phyloP scores from a whole-genome alignment of 2,113 vertebrate species.

The Pollachius pollachius region DNA sequence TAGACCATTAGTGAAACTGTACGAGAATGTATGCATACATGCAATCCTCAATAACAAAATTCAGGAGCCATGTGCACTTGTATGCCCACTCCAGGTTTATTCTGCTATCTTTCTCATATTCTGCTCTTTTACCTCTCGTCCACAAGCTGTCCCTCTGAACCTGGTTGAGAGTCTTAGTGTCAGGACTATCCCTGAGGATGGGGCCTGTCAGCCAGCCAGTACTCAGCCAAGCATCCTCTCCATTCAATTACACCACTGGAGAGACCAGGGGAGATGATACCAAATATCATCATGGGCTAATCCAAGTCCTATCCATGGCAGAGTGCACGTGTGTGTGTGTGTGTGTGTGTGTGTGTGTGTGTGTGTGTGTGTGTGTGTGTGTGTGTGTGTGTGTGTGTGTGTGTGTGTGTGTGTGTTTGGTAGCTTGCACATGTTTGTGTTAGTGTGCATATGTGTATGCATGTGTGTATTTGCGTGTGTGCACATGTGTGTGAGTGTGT shows the following conservation, averaged over 20 bases:
- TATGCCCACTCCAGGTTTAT: conserved; percentile 48
- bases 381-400: conserved; percentile 10
- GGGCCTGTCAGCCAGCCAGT: conserved; percentile 52
- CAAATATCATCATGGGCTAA: conserved; percentile 49
- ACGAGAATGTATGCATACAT: too few relatives aligned
- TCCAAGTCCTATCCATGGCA: background rate
- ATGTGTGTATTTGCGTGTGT: background rate
- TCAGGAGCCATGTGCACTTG: too few relatives aligned
- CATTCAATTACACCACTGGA: conserved; percentile 59
- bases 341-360: conserved; percentile 13
- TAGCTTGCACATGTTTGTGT: conserved; percentile 7
- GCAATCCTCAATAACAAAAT: too few relatives aligned
- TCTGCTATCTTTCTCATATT: conserved; percentile 45
- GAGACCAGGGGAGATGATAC: conserved; percentile 36
- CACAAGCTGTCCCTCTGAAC: conserved; percentile 36
- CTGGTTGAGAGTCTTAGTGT: conserved; percentile 65
- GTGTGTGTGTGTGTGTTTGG: conserved; percentile 8
- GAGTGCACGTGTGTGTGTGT: background rate
- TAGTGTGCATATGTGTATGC: conserved; percentile 4
- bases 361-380: conserved; percentile 1
- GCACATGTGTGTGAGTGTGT: too few relatives aligned
- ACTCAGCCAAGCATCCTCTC: conserved; percentile 46
- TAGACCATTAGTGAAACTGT: too few relatives aligned
- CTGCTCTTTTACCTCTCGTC: conserved; percentile 40
- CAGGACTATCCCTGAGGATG: conserved; percentile 59